A percentile compares a stretch with the other conserved stretches of the same genome.
These are phyloP conservation scores for Epinephelus coioides DNA, from an alignment of 2,797 vertebrate genomes.

Conservation along the genomic window DNA sequence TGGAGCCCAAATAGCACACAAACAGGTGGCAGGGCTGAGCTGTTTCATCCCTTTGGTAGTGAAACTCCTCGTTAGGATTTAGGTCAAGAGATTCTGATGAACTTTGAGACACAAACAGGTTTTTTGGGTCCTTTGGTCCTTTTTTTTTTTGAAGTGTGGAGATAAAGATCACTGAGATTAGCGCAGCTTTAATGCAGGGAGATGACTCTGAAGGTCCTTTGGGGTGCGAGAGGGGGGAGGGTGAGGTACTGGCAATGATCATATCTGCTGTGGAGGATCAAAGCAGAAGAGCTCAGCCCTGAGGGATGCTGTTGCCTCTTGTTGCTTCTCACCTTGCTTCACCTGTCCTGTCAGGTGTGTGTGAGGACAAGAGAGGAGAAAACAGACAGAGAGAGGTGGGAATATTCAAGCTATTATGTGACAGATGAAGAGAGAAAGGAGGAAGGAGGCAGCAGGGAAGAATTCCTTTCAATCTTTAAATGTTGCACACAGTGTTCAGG, in stretches of 20 bases:
- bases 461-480: slow-evolving; percentile 22
- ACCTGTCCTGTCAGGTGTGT: slow-evolving; percentile 68
- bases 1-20: slow-evolving; percentile 35
- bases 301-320: slow-evolving; percentile 67
- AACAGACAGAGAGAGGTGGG: slow-evolving; percentile 1
- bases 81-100: slow-evolving; percentile 57
- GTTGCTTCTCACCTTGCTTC: slow-evolving; percentile 61
- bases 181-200: slow-evolving; percentile 61
- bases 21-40: slow-evolving; percentile 73
- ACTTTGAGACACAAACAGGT: slow-evolving; percentile 61
- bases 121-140: slow-evolving; percentile 49
- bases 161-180: slow-evolving; percentile 83
- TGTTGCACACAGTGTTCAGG: slow-evolving; percentile 11
- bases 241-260: slow-evolving; percentile 75
- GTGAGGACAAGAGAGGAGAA: slow-evolving; percentile 10
- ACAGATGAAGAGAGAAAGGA: slow-evolving; percentile 18
- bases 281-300: slow-evolving; percentile 75
- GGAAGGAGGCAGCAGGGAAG: slow-evolving; percentile 10
- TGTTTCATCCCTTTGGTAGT: slow-evolving; percentile 43
- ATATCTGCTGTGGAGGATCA: slow-evolving; percentile 85
- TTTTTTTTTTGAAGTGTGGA: slow-evolving; percentile 74
- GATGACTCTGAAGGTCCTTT: slow-evolving; percentile 52
- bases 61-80: slow-evolving; percentile 73
- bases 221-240: not conserved
- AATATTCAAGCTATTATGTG: slow-evolving; percentile 8